Evolutionary conservation across 2,113 vertebrate species (phyloP).

Genomic region (Ardeotis arabs): DNA sequence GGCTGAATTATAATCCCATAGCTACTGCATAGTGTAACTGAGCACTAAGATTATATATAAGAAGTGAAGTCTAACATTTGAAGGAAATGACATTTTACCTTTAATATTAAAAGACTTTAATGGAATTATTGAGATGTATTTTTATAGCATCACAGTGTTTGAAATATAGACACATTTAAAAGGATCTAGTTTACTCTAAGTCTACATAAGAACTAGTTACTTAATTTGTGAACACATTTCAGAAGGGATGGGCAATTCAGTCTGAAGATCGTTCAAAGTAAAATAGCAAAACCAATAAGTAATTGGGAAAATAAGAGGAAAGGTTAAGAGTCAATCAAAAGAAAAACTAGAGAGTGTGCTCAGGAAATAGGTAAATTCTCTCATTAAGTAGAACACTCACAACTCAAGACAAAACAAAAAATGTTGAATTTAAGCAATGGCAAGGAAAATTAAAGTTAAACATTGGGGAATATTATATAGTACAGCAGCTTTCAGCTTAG

Average conservation of each 20-base stretch:
- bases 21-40: background rate
- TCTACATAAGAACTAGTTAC: background rate
- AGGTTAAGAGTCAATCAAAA: background rate
- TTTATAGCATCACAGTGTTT: background rate
- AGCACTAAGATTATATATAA: background rate
- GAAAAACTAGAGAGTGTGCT: background rate
- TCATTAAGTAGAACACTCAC: background rate
- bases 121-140: background rate
- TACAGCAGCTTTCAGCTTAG: background rate
- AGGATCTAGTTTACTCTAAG: background rate
- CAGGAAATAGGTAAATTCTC: background rate
- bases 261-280: background rate
- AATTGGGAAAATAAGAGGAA: background rate
- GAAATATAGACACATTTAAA: background rate
- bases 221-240: background rate
- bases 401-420: background rate
- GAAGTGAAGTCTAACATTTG: background rate
- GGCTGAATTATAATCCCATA: background rate
- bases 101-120: background rate
- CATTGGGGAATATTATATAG: background rate
- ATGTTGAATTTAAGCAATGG: background rate
- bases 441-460: background rate
- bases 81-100: background rate
- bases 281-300: background rate
- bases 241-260: background rate